These are phyloP conservation scores for Aphelinus atriplicis DNA, from an alignment of 1,140 invertebrate genomes.

Conservation along the genomic window DNA sequence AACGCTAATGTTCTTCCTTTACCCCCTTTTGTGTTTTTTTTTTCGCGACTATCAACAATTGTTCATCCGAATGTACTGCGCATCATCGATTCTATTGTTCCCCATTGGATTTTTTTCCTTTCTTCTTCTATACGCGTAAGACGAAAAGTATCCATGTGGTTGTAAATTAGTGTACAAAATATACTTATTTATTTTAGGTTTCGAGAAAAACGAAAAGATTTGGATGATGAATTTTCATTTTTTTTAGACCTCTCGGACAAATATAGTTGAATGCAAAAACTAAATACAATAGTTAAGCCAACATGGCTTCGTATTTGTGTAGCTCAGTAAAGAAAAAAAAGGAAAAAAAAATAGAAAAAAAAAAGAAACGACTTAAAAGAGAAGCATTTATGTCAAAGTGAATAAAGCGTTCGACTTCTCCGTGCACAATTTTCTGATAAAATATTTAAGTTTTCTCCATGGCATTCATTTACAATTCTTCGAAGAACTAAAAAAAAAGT, in stretches of 20 bases:
- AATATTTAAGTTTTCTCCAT: constrained; percentile 30
- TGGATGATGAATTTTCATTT: not conserved
- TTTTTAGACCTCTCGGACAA: constrained; percentile 22
- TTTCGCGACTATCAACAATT: not conserved
- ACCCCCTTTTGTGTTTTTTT: not conserved
- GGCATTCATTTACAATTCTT: constrained; percentile 28
- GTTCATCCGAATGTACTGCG: not conserved
- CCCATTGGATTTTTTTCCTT: not conserved
- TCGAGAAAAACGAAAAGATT: constrained; percentile 7
- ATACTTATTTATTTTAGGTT: constrained; percentile 25
- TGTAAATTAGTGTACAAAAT: constrained; percentile 40
- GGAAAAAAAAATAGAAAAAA: not conserved
- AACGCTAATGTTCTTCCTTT: constrained; percentile 19
- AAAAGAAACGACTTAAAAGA: constrained; percentile 32
- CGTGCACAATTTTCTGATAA: constrained; percentile 38
- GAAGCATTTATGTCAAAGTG: constrained; percentile 49
- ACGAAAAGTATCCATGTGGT: not conserved
- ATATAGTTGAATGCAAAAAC: not conserved
- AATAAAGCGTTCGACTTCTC: constrained; percentile 34
- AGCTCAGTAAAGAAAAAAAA: constrained; percentile 23
- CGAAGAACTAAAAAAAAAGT: constrained; percentile 6
- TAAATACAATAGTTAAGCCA: not conserved
- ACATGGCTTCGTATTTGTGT: constrained; percentile 31
- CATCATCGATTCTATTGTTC: not conserved
- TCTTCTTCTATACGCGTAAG: not conserved